Conservation (phyloP, 1,140 invertebrate genomes). For the honey bee (Apis mellifera) region Amel_HAv3.1 CM009931.2:9991001-9991500, state of each 20-base stretch:
- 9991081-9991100: too few species aligned
- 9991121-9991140: too few species aligned
- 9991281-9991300: background rate
- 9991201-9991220: background rate
- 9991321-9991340: slow-evolving; percentile 19
- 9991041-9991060: too few species aligned
- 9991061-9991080: too few species aligned
- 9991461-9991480: background rate
- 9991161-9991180: too few species aligned
- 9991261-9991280: background rate
- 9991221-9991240: background rate
- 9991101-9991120: too few species aligned
- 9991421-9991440: slow-evolving; percentile 5
- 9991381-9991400: slow-evolving; percentile 26
- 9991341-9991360: slow-evolving; percentile 6
- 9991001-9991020: too few species aligned
- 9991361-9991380: slow-evolving; percentile 37
- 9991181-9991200: background rate
- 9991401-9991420: slow-evolving; percentile 22
- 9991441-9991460: slow-evolving; percentile 2
- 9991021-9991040: too few species aligned
- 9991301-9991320: slow-evolving; percentile 43
- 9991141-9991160: too few species aligned
- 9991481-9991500: background rate
- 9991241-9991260: background rate